These are phyloP conservation scores for Agrochola lota DNA, from an alignment of 2,888 invertebrate genomes.

Conservation along the genomic window DNA sequence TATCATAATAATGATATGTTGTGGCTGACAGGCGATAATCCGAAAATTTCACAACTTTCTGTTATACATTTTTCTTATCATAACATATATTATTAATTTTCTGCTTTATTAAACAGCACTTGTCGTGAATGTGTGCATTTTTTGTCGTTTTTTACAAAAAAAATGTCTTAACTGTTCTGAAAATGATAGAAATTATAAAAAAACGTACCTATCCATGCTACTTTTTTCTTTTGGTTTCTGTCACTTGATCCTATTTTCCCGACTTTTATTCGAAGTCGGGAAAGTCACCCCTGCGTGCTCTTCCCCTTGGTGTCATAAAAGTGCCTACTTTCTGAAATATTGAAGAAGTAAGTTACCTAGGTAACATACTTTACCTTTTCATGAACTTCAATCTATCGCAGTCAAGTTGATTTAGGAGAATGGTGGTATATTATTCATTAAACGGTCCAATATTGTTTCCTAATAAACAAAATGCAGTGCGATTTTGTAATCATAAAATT, in stretches of 20 bases:
- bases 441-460: background rate
- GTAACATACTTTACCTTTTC: conserved; percentile 26
- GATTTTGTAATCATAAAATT: background rate
- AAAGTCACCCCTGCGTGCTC: conserved; percentile 20
- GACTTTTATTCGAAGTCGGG: no score
- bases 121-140: background rate
- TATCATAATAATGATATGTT: no score
- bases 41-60: no score
- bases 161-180: no score
- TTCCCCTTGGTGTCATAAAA: conserved; percentile 20
- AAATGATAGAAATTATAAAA: background rate
- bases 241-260: conserved; percentile 2
- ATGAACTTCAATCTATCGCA: conserved; percentile 1
- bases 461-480: no score
- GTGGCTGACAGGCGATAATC: no score
- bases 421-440: background rate
- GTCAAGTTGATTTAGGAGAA: background rate
- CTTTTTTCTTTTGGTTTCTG: background rate
- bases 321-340: conserved; percentile 23
- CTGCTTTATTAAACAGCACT: background rate
- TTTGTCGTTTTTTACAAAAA: background rate
- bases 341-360: conserved; percentile 16
- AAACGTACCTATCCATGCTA: background rate
- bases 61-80: no score
- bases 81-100: background rate